Conservation (phyloP, 2,113 vertebrate species). For the Petroica traversi region DNA sequence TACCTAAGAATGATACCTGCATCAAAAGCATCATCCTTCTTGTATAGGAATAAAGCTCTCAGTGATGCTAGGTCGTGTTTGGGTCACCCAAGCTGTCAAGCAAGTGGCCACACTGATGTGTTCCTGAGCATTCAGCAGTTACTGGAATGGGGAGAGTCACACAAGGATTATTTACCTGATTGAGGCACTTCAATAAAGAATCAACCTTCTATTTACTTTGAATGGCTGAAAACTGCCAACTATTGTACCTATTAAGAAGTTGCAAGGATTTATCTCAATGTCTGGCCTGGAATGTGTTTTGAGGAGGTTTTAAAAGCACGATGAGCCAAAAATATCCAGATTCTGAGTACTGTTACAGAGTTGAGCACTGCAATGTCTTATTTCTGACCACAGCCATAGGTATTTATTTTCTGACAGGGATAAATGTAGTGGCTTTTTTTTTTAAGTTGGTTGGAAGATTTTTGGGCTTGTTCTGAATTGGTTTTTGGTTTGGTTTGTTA, state of each 20-base stretch:
- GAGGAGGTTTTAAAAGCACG: neutral
- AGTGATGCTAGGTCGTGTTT: neutral
- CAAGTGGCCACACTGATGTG: neutral
- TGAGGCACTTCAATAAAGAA: neutral
- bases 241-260: neutral
- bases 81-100: neutral
- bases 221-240: neutral
- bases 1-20: neutral
- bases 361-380: neutral
- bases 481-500: neutral
- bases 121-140: neutral
- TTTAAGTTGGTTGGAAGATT: neutral
- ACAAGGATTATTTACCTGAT: neutral
- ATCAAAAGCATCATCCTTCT: neutral
- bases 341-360: neutral
- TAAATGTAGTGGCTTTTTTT: neutral
- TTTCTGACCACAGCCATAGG: neutral
- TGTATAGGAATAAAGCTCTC: neutral
- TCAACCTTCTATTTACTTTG: neutral
- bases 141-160: fast-evolving
- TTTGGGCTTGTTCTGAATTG: neutral
- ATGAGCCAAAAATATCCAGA: neutral
- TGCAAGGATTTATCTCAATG: neutral
- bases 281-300: neutral
- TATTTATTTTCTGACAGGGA: neutral